These are phyloP conservation scores for Diarsia rubi DNA, from an alignment of 2,888 invertebrate species.

Conservation along the genomic window DNA sequence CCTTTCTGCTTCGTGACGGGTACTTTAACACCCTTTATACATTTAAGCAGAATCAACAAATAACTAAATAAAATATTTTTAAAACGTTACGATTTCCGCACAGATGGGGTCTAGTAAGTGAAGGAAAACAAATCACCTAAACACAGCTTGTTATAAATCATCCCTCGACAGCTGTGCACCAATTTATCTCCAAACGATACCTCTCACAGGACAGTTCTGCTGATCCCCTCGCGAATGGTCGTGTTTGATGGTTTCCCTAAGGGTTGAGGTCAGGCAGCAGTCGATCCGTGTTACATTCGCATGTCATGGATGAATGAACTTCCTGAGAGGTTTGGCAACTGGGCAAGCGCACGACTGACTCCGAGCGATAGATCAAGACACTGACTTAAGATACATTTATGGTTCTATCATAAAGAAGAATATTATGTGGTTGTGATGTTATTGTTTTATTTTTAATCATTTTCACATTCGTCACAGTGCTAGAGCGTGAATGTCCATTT, in stretches of 20 bases:
- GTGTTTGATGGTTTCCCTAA: slow-evolving; percentile 51
- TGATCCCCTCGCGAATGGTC: slow-evolving; percentile 41
- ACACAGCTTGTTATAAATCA: slow-evolving; percentile 45
- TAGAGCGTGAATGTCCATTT: background rate
- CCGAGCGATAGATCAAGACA: slow-evolving; percentile 9
- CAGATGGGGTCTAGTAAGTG: background rate
- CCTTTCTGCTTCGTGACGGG: too few species aligned
- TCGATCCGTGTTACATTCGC: slow-evolving; percentile 27
- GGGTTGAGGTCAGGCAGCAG: slow-evolving; percentile 42
- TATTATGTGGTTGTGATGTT: background rate
- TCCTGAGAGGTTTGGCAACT: slow-evolving; percentile 6
- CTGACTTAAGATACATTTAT: slow-evolving; percentile 6
- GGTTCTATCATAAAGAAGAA: slow-evolving; percentile 2
- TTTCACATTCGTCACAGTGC: background rate
- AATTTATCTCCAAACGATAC: slow-evolving; percentile 51
- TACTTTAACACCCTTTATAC: too few species aligned
- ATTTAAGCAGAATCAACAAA: background rate
- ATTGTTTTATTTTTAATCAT: background rate
- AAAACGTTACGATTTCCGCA: background rate
- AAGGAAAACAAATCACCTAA: slow-evolving; percentile 31
- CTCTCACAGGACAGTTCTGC: slow-evolving; percentile 40
- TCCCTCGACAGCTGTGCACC: slow-evolving; percentile 45
- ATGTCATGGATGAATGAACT: slow-evolving; percentile 45
- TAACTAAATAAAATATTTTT: background rate
- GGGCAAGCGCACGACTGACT: slow-evolving; percentile 40